phyloP scores from a whole-genome alignment of 2,888 invertebrate genomes.

The Heteromyza rotundicornis region DNA sequence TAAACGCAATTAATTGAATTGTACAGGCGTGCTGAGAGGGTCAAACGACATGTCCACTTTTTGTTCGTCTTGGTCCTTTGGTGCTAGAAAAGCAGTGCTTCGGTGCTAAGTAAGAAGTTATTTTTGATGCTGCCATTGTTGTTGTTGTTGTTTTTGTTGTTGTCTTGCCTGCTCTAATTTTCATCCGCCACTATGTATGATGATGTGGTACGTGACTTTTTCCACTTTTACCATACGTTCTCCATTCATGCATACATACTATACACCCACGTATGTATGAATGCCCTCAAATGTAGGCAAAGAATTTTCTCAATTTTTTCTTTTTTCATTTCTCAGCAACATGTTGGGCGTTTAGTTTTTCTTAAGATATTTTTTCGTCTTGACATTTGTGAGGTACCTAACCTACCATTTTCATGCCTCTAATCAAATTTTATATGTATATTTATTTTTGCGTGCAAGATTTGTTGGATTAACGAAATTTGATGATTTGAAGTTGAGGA shows the following conservation, averaged over 20 bases:
- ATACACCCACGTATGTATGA: background rate
- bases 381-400: conserved; percentile 35
- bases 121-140: background rate
- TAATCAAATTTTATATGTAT: conserved; percentile 42
- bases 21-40: conserved; percentile 33
- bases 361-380: conserved; percentile 11
- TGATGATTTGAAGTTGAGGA: no score
- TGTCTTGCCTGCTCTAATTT: no score
- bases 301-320: no score
- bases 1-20: conserved; percentile 55
- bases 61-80: background rate
- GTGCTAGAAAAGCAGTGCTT: background rate
- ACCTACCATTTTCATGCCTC: conserved; percentile 15
- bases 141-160: no score
- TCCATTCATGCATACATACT: background rate
- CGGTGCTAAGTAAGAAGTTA: background rate
- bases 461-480: conserved; percentile 18
- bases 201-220: background rate
- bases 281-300: background rate
- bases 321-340: background rate
- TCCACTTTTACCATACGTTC: background rate
- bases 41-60: conserved; percentile 1
- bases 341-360: background rate
- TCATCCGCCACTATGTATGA: background rate
- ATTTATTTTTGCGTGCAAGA: no score